Base-by-base conservation (phyloP, 2,113 vertebrate genomes). In the Arvicanthis niloticus region DNA sequence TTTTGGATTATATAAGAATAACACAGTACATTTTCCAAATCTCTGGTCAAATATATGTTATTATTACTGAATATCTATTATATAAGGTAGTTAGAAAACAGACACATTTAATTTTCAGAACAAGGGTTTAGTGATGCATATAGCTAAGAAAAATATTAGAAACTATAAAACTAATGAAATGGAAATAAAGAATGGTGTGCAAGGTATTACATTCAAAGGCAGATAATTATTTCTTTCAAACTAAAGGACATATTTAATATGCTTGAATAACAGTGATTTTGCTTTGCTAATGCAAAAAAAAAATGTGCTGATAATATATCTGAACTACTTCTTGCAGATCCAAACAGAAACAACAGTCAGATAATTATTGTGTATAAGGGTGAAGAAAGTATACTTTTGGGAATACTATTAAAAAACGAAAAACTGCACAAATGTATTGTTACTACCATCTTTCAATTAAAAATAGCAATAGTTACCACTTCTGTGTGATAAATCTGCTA, bases 1-100 rank as follows among this genome's bases (percentile, higher is more conserved):
- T 70, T 89, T 77, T 53, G 53, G 42, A 60, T 9, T 65, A 72
- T 77, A 92, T 84, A 56, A 81, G 87, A 45, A 85, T n/a, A 94
- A 70, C 1, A 7, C 19, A 56, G 10, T 70, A 89, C 26, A 17
- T 84, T 94, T 82, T 92, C 53, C 45, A 56, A 88, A 76, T 13
- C n/a, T 3, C 29, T 5, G 70, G 42, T 29, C 48, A 62, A 94
- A 65, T 65, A 62, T 56, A 15, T 82, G 16, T 82, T 76, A 92
- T 60, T 77, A 15, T 68, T 85, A 75, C 75, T 77, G 26, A 45
- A 65, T 85, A n/a, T 40, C 62, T 85, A n/a, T 40, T 53, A 70
- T 96, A 13, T 60, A 76, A 76, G 26, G 82, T 16, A 88, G 40
- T 34, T 76, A 75, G 26, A 76, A 75, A 77, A 60, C 67, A 12